Conservation (phyloP, 2,888 invertebrate genomes). For the Villa cingulata region DNA sequence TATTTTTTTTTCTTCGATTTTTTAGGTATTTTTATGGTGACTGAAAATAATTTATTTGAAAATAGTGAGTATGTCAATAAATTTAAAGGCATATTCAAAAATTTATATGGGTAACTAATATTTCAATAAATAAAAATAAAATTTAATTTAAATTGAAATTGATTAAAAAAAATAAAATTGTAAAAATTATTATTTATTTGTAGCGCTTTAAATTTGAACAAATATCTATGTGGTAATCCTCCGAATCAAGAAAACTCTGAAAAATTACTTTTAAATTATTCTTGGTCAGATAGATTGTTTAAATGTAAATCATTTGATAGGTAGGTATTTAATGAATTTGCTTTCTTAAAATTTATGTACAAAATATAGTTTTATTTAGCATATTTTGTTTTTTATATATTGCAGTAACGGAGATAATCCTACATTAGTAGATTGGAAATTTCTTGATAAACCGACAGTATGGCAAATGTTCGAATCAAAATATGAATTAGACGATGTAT, state of each 20-base stretch:
- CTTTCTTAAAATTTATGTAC: no score
- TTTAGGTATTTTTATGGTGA: constrained; percentile 54
- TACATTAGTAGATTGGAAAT: constrained; percentile 65
- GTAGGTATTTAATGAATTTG: neutral
- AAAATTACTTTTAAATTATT: neutral
- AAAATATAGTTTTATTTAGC: neutral
- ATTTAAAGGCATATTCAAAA: constrained; percentile 10
- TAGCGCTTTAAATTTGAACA: neutral
- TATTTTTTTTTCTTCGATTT: neutral
- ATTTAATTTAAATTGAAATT: no score
- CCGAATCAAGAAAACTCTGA: neutral
- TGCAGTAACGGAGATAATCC: constrained; percentile 18
- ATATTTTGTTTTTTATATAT: no score
- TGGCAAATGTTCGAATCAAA: constrained; percentile 67
- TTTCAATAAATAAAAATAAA: no score
- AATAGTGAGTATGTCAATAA: constrained; percentile 5
- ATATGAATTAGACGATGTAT: constrained; percentile 61
- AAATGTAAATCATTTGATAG: neutral
- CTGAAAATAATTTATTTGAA: constrained; percentile 46
- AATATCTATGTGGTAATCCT: neutral
- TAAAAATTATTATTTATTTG: no score
- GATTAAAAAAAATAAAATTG: no score
- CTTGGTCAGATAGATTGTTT: neutral
- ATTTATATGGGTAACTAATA: constrained; percentile 8
- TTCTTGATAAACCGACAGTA: constrained; percentile 50